These are phyloP conservation scores for Neoniphon sammara DNA, from an alignment of 2,797 vertebrate species.

Conservation along the genomic window DNA sequence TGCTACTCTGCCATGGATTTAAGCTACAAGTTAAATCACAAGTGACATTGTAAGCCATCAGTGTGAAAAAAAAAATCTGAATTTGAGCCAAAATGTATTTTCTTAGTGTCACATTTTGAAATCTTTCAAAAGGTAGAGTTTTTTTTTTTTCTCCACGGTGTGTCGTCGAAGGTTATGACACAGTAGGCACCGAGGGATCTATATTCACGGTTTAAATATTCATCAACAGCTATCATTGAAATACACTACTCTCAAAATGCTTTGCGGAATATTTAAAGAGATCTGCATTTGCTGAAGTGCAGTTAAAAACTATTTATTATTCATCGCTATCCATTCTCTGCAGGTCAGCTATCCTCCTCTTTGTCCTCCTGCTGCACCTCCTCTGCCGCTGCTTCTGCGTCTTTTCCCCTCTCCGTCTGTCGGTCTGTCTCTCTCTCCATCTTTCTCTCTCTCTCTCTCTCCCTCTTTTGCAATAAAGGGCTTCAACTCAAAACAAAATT, in stretches of 20 bases:
- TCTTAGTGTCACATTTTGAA: background rate
- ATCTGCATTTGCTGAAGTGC: slow-evolving; percentile 58
- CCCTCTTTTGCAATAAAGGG: no score
- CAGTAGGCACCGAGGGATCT: slow-evolving; percentile 27
- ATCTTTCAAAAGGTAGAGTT: background rate
- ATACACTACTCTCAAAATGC: slow-evolving; percentile 57
- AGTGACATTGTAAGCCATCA: no score
- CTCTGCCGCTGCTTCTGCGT: background rate
- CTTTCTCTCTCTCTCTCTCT: background rate
- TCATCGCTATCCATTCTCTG: slow-evolving; percentile 64
- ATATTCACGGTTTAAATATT: slow-evolving; percentile 65
- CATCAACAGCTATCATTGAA: slow-evolving; percentile 57
- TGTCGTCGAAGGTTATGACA: slow-evolving; percentile 57
- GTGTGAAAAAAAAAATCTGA: background rate
- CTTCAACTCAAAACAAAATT: background rate
- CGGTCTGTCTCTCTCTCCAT: background rate
- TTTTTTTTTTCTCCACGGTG: slow-evolving; percentile 11
- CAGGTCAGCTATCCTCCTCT: slow-evolving; percentile 44
- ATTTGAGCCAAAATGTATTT: background rate
- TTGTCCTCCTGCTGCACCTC: slow-evolving; percentile 46
- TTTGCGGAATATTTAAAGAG: slow-evolving; percentile 67
- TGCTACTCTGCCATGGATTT: no score
- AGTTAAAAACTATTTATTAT: slow-evolving; percentile 67
- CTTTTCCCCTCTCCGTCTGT: background rate
- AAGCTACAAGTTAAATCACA: no score